Conservation (phyloP, 2,888 invertebrate species). For the Hirtodrosophila trivittata region DNA sequence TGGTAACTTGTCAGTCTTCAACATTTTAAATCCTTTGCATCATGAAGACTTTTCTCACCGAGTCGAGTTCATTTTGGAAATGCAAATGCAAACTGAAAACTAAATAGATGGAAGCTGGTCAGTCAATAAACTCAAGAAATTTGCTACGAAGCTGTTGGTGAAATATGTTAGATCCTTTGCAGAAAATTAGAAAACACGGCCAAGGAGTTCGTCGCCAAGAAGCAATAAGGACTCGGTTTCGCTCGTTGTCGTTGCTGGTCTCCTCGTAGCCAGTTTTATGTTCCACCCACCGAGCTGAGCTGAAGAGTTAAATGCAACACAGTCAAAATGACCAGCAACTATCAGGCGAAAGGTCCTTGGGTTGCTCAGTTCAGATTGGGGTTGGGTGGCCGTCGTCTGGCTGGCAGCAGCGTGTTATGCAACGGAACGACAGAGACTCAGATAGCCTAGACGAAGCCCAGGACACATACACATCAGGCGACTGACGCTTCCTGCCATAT, state of each 20-base stretch:
- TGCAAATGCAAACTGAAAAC: too few relatives aligned
- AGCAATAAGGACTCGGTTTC: constrained; percentile 66
- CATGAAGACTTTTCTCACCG: too few relatives aligned
- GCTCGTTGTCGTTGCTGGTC: constrained; percentile 40
- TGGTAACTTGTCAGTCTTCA: neutral
- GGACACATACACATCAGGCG: constrained; percentile 54
- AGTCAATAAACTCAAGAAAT: constrained; percentile 42
- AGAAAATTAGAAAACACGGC: constrained; percentile 37
- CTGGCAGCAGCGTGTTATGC: constrained; percentile 54
- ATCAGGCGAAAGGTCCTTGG: constrained; percentile 25
- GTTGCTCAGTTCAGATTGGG: constrained; percentile 1
- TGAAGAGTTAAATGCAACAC: constrained; percentile 34
- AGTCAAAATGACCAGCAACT: constrained; percentile 73
- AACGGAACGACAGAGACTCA: constrained; percentile 35
- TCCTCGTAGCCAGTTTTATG: constrained; percentile 28
- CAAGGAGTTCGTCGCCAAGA: constrained; percentile 71
- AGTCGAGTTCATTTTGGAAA: constrained; percentile 18
- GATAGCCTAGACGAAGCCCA: constrained; percentile 1
- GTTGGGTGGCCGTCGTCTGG: constrained; percentile 7
- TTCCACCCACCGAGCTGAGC: constrained; percentile 29
- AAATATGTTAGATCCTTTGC: constrained; percentile 62
- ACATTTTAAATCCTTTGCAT: neutral
- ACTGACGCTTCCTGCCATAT: constrained; percentile 76
- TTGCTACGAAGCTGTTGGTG: constrained; percentile 59
- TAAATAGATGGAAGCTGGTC: too few relatives aligned